Evolutionary conservation across 2,888 invertebrate species (phyloP).

Genomic region (Fragum sueziense): DNA sequence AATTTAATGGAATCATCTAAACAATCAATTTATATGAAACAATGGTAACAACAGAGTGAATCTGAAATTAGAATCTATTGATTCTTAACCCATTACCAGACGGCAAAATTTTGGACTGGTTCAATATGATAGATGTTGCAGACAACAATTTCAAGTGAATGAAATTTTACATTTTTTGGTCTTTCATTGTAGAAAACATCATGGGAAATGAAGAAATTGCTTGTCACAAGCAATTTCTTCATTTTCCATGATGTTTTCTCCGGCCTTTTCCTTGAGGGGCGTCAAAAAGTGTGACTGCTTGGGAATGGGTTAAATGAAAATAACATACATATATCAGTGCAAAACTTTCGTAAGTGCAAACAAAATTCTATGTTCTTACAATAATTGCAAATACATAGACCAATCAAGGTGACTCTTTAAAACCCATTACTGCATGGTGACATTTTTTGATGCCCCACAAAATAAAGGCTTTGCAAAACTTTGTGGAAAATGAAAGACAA

Average conservation of each 20-base stretch:
- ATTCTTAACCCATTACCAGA: too few species aligned
- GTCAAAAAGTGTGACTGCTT: too few species aligned
- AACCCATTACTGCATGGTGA: too few species aligned
- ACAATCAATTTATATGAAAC: constrained; percentile 1
- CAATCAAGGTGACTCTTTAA: not conserved
- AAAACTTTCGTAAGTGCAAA: not conserved
- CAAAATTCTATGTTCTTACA: too few species aligned
- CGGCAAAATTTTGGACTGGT: too few species aligned
- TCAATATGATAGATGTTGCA: too few species aligned
- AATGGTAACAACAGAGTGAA: not conserved
- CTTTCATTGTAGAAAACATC: not conserved
- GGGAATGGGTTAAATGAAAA: not conserved
- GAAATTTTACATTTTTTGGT: too few species aligned
- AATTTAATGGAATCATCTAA: not conserved
- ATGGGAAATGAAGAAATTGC: constrained; percentile 8
- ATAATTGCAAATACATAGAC: too few species aligned
- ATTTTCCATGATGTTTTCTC: constrained; percentile 4
- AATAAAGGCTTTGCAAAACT: too few species aligned
- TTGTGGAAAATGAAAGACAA: not conserved
- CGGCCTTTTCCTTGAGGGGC: too few species aligned
- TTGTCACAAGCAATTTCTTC: not conserved
- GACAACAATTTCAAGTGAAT: too few species aligned
- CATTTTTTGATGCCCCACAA: too few species aligned
- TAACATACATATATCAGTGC: not conserved
- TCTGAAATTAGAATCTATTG: constrained; percentile 16